phyloP scores from a whole-genome alignment of 2,888 invertebrate genomes.

The Pasiphila rectangulata region DNA sequence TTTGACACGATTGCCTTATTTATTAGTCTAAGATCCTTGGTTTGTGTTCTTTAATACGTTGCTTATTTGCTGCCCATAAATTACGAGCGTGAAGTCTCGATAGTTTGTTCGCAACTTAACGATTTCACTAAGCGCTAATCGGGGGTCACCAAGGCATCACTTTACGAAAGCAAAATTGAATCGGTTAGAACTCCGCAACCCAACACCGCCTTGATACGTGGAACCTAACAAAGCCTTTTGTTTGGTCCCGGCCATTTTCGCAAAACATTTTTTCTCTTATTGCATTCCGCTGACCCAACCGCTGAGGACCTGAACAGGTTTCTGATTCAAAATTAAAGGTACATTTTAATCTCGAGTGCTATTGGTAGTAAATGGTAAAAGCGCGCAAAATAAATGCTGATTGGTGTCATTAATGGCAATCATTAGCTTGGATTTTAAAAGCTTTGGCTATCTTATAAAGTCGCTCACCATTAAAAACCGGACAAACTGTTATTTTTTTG shows the following conservation, averaged over 20 bases:
- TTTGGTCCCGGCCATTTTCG: conserved; percentile 59
- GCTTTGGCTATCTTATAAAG: conserved; percentile 11
- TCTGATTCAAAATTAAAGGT: conserved; percentile 41
- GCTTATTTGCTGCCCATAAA: too few species aligned
- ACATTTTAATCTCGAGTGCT: conserved; percentile 39
- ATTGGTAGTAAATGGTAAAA: conserved; percentile 9
- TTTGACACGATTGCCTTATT: too few species aligned
- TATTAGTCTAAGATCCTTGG: too few species aligned
- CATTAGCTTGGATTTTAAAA: conserved; percentile 13
- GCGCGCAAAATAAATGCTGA: conserved; percentile 8
- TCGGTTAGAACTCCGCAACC: conserved; percentile 73
- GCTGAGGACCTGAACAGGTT: conserved; percentile 63
- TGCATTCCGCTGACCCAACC: conserved; percentile 74
- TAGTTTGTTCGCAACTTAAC: neutral
- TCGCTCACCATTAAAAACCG: neutral
- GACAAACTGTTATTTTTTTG: conserved; percentile 5
- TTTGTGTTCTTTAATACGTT: too few species aligned
- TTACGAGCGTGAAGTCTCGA: too few species aligned
- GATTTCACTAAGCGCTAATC: too few species aligned
- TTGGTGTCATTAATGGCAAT: conserved; percentile 10
- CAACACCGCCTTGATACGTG: conserved; percentile 68
- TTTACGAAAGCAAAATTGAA: conserved; percentile 64
- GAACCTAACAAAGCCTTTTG: conserved; percentile 79
- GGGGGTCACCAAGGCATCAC: conserved; percentile 40
- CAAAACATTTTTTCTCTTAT: conserved; percentile 65